Conservation (phyloP, 2,113 vertebrate genomes). For the Nymphicus hollandicus region DNA sequence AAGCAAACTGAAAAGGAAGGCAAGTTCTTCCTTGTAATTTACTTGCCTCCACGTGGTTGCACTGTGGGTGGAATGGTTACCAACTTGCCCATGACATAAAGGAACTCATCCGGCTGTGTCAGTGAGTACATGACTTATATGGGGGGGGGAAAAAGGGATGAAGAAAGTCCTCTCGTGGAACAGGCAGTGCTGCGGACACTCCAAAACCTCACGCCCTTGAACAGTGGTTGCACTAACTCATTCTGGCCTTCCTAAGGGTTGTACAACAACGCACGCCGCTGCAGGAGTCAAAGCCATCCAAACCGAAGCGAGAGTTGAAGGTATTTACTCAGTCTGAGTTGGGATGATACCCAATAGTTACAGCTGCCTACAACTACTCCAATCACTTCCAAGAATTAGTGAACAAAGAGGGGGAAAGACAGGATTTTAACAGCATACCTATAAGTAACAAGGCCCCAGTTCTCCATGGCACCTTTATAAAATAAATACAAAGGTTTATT, state of each 20-base stretch:
- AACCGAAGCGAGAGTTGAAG: neutral
- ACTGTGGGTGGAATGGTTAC: slow-evolving; percentile 1
- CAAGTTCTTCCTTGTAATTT: slow-evolving; percentile 18
- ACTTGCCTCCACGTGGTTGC: neutral
- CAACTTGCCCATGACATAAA: slow-evolving; percentile 12
- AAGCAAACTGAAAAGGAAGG: slow-evolving; percentile 31
- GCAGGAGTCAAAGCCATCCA: neutral
- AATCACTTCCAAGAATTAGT: slow-evolving; percentile 24
- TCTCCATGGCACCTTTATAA: slow-evolving; percentile 99
- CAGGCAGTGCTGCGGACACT: neutral
- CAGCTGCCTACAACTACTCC: neutral
- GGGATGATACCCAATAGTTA: neutral
- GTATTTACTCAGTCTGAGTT: neutral
- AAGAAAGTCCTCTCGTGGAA: slow-evolving; percentile 40
- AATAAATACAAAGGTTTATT: slow-evolving; percentile 78
- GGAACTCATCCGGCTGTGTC: neutral
- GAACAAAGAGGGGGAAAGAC: slow-evolving; percentile 49
- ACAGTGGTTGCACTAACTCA: neutral
- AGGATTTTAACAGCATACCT: slow-evolving; percentile 83
- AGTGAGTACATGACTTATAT: neutral
- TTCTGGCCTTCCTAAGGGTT: neutral
- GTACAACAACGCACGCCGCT: neutral
- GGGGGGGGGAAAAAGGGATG: neutral
- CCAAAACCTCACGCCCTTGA: neutral
- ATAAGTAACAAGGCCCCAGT: slow-evolving; percentile 99